A percentile compares a stretch with the other conserved stretches of the same genome.
Evolutionary conservation across 2,888 invertebrate genomes (phyloP).

Genomic region (Erebia palarica): DNA sequence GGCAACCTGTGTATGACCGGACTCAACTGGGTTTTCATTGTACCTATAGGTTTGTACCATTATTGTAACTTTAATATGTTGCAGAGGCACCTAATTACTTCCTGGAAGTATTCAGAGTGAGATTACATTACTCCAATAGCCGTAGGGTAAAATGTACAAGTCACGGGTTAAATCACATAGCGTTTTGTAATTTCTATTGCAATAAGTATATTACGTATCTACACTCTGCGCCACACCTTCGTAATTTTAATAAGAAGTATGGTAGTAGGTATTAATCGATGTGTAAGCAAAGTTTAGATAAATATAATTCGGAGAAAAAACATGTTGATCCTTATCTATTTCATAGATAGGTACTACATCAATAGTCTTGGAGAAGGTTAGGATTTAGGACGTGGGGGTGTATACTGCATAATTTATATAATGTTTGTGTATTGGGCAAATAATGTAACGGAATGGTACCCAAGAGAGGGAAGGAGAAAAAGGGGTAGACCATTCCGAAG

Average conservation of each 20-base stretch:
- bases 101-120: constrained; percentile 21
- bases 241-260: constrained; percentile 11
- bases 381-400: too few species aligned
- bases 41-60: background rate
- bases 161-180: constrained; percentile 27
- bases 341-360: too few species aligned
- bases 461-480: too few species aligned
- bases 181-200: constrained; percentile 25
- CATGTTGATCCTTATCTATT: too few species aligned
- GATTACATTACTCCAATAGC: constrained; percentile 17
- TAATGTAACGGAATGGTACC: too few species aligned
- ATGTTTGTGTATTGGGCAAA: too few species aligned
- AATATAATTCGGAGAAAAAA: background rate
- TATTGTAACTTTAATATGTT: background rate
- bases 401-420: too few species aligned
- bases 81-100: background rate
- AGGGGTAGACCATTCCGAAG: too few species aligned
- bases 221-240: constrained; percentile 11
- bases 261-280: background rate
- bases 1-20: background rate
- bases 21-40: background rate
- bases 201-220: constrained; percentile 2
- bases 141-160: constrained; percentile 21
- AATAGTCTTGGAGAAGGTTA: too few species aligned
- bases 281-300: background rate